Conservation (phyloP, 2,113 vertebrate species). For the Nanorana parkeri region DNA sequence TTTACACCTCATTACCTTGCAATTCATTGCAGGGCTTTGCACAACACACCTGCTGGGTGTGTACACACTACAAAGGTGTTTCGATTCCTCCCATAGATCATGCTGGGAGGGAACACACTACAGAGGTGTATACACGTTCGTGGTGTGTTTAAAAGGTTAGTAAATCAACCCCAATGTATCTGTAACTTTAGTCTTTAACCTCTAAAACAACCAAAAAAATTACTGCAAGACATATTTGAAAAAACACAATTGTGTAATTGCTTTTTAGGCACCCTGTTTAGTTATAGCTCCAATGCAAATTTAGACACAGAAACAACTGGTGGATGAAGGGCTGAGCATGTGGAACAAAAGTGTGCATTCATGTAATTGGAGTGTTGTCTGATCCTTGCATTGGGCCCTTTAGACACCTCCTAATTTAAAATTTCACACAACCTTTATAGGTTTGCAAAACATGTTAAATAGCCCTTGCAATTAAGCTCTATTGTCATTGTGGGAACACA, state of each 20-base stretch:
- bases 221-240: neutral
- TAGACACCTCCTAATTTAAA: slow-evolving; percentile 51
- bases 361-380: slow-evolving; percentile 44
- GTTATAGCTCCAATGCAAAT: slow-evolving; percentile 36
- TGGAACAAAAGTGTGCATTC: slow-evolving; percentile 47
- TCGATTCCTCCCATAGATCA: too few relatives aligned
- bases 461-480: slow-evolving; percentile 29
- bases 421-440: slow-evolving; percentile 51
- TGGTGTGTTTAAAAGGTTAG: too few relatives aligned
- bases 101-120: too few relatives aligned
- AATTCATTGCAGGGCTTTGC: too few relatives aligned
- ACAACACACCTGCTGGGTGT: too few relatives aligned
- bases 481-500: slow-evolving; percentile 51
- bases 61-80: too few relatives aligned
- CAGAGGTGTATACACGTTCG: too few relatives aligned
- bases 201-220: neutral
- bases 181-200: too few relatives aligned
- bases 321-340: slow-evolving; percentile 35
- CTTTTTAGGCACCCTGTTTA: slow-evolving; percentile 9
- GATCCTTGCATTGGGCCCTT: slow-evolving; percentile 45
- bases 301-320: slow-evolving; percentile 29
- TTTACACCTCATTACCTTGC: too few relatives aligned
- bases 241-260: neutral
- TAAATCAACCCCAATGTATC: too few relatives aligned
- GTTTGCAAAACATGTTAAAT: slow-evolving; percentile 54